Evolutionary conservation across 2,113 vertebrate genomes (phyloP).

Genomic region (Phaethon lepturus): DNA sequence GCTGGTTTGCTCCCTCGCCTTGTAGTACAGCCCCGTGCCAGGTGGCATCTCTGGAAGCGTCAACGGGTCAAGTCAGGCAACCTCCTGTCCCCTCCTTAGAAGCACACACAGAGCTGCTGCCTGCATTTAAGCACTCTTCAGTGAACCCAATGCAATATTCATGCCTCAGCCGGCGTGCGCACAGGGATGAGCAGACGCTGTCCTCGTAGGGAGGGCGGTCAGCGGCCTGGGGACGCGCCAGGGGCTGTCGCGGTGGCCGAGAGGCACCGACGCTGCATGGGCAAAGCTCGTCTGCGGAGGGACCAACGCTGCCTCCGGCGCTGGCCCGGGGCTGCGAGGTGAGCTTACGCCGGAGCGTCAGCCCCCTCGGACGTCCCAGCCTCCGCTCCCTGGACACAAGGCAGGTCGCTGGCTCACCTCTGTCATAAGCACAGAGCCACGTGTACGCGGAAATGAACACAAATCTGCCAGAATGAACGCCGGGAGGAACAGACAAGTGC

Average conservation of each 20-base stretch:
- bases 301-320: neutral
- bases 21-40: neutral
- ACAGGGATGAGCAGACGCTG: neutral
- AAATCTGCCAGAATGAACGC: neutral
- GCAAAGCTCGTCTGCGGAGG: neutral
- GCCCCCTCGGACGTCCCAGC: rapidly evolving
- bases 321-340: neutral
- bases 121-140: neutral
- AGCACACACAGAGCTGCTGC: neutral
- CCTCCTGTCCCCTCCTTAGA: neutral
- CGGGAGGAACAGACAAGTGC: neutral
- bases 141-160: neutral
- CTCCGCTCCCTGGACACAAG: neutral
- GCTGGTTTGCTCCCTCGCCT: neutral
- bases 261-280: too few relatives aligned
- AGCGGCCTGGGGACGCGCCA: neutral
- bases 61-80: neutral
- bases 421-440: neutral
- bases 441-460: rapidly evolving
- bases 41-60: neutral
- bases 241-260: rapidly evolving
- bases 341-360: neutral
- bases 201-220: rapidly evolving
- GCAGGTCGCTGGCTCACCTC: neutral
- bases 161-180: rapidly evolving